phyloP scores from a whole-genome alignment of 1,140 invertebrate genomes.

The Dreissena rostriformis region DNA sequence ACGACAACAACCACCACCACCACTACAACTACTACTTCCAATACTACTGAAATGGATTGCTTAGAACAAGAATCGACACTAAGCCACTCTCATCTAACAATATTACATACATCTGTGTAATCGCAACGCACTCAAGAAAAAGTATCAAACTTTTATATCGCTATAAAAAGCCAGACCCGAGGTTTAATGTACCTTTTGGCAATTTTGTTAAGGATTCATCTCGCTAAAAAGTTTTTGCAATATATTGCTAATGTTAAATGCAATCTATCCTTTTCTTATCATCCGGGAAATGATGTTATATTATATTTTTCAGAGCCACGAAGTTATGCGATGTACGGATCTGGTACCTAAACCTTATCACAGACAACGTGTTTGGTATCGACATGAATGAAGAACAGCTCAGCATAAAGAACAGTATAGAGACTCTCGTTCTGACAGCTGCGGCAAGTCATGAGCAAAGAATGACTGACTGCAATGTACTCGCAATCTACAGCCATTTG shows the following conservation, averaged over 20 bases:
- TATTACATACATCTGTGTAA: no score
- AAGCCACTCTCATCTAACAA: no score
- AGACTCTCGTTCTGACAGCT: conserved; percentile 90
- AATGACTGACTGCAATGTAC: conserved; percentile 58
- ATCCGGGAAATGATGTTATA: no score
- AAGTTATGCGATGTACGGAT: conserved; percentile 93
- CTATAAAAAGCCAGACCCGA: no score
- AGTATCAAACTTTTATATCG: no score
- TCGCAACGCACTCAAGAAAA: no score
- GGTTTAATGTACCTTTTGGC: no score
- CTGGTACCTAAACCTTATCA: conserved; percentile 90
- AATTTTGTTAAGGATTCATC: no score
- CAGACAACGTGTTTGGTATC: conserved; percentile 92
- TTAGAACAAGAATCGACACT: no score
- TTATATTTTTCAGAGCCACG: conserved; percentile 35
- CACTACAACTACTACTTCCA: background rate
- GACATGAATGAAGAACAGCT: conserved; percentile 90
- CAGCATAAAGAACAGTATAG: conserved; percentile 93
- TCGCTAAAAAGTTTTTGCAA: no score
- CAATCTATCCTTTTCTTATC: no score
- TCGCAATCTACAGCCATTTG: conserved; percentile 71
- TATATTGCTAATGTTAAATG: no score
- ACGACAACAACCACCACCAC: background rate
- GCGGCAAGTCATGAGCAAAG: conserved; percentile 55
- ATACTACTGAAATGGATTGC: background rate